A percentile compares a stretch with the other conserved stretches of the same genome.
Evolutionary conservation across 2,888 invertebrate species (phyloP).

Genomic region (Andrena marginata): DNA sequence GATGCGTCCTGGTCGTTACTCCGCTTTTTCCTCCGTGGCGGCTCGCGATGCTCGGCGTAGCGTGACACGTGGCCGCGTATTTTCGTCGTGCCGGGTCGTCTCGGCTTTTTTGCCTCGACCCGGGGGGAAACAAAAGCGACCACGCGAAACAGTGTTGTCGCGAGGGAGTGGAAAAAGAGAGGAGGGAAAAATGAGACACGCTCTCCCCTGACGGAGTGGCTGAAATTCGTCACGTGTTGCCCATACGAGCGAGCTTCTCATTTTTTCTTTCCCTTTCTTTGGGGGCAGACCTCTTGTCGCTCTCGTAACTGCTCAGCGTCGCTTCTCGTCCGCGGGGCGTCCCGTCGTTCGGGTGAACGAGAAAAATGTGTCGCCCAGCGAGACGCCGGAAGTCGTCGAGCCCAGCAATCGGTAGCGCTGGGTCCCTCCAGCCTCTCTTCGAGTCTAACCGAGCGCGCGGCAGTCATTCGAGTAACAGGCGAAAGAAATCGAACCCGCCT

Average conservation of each 20-base stretch:
- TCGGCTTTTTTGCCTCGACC: neutral
- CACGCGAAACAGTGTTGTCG: neutral
- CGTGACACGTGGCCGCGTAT: constrained; percentile 35
- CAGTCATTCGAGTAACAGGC: neutral
- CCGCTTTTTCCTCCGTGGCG: neutral
- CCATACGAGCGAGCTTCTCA: constrained; percentile 44
- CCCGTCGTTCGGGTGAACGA: constrained; percentile 4
- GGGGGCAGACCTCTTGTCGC: constrained; percentile 6
- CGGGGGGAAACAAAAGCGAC: constrained; percentile 24
- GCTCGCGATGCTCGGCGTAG: constrained; percentile 12
- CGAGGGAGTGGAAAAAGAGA: constrained; percentile 13
- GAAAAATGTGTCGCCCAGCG: constrained; percentile 34
- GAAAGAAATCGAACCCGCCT: constrained; percentile 28
- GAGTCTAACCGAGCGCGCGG: neutral
- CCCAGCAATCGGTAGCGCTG: no score
- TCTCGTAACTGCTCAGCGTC: constrained; percentile 37
- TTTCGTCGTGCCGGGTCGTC: constrained; percentile 7
- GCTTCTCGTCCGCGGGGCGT: neutral
- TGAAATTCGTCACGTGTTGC: constrained; percentile 56
- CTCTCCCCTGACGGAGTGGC: neutral
- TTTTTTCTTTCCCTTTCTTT: constrained; percentile 32
- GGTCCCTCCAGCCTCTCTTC: neutral
- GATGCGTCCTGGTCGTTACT: constrained; percentile 20
- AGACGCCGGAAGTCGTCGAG: constrained; percentile 19
- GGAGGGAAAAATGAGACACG: neutral